phyloP scores from a whole-genome alignment of 2,888 invertebrate genomes.

The Scaeva pyrastri region DNA sequence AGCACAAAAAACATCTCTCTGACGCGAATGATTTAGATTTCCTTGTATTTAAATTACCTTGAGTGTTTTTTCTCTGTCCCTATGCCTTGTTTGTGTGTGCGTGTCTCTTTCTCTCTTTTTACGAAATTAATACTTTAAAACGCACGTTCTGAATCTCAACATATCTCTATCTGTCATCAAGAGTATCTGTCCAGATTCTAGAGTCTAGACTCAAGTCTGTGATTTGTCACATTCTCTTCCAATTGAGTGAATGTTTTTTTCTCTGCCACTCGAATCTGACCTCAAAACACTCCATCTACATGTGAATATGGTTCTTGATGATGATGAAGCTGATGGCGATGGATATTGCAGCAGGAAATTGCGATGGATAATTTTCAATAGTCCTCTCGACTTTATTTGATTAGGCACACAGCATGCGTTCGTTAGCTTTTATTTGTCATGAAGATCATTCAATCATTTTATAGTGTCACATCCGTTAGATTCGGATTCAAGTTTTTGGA shows the following conservation, averaged over 20 bases:
- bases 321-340: neutral
- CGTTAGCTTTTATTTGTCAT: slow-evolving; percentile 36
- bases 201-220: slow-evolving; percentile 68
- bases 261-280: slow-evolving; percentile 51
- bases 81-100: neutral
- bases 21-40: slow-evolving; percentile 1
- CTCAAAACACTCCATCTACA: slow-evolving; percentile 59
- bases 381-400: slow-evolving; percentile 28
- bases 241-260: slow-evolving; percentile 51
- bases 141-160: neutral
- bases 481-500: slow-evolving; percentile 29
- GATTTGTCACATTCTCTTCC: slow-evolving; percentile 53
- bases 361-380: slow-evolving; percentile 26
- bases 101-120: neutral
- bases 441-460: slow-evolving; percentile 60
- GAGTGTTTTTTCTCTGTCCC: neutral
- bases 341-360: slow-evolving; percentile 33
- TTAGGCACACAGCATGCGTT: slow-evolving; percentile 7
- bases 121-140: neutral
- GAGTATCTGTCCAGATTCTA: slow-evolving; percentile 34
- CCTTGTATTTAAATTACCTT: neutral
- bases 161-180: slow-evolving; percentile 46
- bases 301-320: too few relatives aligned
- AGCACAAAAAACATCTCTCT: neutral
- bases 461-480: slow-evolving; percentile 65